Evolutionary conservation across 2,888 invertebrate species (phyloP).

Genomic region (Lycophotia porphyrea): DNA sequence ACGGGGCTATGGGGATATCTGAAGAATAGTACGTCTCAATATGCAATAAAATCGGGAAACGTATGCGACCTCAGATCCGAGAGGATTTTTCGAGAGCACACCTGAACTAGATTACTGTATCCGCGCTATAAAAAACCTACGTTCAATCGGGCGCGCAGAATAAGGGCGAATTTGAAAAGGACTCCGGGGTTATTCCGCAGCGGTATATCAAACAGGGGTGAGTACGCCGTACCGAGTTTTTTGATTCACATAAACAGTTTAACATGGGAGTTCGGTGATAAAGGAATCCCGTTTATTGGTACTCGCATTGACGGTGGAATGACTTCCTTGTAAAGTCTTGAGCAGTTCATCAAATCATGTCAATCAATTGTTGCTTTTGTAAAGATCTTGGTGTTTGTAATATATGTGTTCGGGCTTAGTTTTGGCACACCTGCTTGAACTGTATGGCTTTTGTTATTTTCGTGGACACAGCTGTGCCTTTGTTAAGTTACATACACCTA

Average conservation of each 20-base stretch:
- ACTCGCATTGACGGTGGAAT: conserved; percentile 58
- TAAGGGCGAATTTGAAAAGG: conserved; percentile 84
- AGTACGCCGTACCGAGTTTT: conserved; percentile 65
- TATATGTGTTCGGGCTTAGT: conserved; percentile 8
- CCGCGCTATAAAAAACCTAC: conserved; percentile 85
- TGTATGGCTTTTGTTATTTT: conserved; percentile 24
- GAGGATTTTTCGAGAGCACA: conserved; percentile 86
- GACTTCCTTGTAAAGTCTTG: conserved; percentile 57
- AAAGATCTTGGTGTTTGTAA: conserved; percentile 19
- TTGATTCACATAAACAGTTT: conserved; percentile 84
- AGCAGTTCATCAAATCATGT: conserved; percentile 47
- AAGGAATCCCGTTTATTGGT: conserved; percentile 71
- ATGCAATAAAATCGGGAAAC: conserved; percentile 88
- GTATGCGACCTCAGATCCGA: conserved; percentile 85
- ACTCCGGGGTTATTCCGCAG: conserved; percentile 78
- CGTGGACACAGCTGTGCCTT: conserved; percentile 27
- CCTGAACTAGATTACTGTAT: conserved; percentile 89
- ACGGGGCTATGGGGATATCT: conserved; percentile 79
- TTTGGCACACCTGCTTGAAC: conserved; percentile 38
- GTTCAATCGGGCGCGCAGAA: conserved; percentile 81
- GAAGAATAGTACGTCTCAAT: conserved; percentile 87
- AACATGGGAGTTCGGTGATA: conserved; percentile 70
- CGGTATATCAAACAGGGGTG: conserved; percentile 78
- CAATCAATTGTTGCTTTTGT: conserved; percentile 55
- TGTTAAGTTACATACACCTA: conserved; percentile 3